A percentile compares a stretch with the other conserved stretches of the same genome.
phyloP scores from a whole-genome alignment of 2,888 invertebrate genomes.

The Scrobipalpa atriplicella region DNA sequence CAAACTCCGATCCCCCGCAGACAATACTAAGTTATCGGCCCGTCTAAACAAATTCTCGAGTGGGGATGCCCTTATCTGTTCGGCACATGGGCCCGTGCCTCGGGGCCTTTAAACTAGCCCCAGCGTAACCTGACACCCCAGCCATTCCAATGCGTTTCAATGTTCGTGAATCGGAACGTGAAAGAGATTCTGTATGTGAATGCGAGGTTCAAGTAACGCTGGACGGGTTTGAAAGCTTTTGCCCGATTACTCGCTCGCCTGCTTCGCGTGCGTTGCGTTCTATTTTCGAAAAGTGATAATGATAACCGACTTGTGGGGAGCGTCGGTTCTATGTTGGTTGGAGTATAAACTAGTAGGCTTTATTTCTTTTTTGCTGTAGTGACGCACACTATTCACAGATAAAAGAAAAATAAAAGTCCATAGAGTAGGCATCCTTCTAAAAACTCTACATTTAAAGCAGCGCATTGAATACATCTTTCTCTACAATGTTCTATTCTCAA shows the following conservation, averaged over 20 bases:
- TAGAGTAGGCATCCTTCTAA: background rate
- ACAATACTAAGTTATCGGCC: slow-evolving; percentile 75
- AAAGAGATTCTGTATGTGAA: slow-evolving; percentile 50
- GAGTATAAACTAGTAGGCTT: background rate
- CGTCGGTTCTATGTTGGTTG: slow-evolving; percentile 10
- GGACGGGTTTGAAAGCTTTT: slow-evolving; percentile 74
- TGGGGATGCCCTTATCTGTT: slow-evolving; percentile 79
- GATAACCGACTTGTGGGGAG: slow-evolving; percentile 70
- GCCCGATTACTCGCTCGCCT: slow-evolving; percentile 77
- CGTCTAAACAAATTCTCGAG: slow-evolving; percentile 78
- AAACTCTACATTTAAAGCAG: background rate
- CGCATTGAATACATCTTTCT: background rate
- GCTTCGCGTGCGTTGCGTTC: slow-evolving; percentile 81
- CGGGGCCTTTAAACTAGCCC: slow-evolving; percentile 72
- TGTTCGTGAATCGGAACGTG: slow-evolving; percentile 64
- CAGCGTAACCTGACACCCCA: slow-evolving; percentile 61
- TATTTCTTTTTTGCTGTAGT: background rate
- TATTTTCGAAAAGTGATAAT: slow-evolving; percentile 79
- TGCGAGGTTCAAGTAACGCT: slow-evolving; percentile 58
- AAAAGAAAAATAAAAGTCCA: background rate
- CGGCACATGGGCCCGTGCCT: slow-evolving; percentile 73
- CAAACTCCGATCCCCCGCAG: slow-evolving; percentile 63
- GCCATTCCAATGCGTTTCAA: slow-evolving; percentile 38
- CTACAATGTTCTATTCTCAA: background rate
- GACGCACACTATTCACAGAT: background rate